Evolutionary conservation across 2,797 vertebrate genomes (phyloP), one percentile per base, ranked within the genome.

Genomic region (Oceanodroma leucorhoa): DNA sequence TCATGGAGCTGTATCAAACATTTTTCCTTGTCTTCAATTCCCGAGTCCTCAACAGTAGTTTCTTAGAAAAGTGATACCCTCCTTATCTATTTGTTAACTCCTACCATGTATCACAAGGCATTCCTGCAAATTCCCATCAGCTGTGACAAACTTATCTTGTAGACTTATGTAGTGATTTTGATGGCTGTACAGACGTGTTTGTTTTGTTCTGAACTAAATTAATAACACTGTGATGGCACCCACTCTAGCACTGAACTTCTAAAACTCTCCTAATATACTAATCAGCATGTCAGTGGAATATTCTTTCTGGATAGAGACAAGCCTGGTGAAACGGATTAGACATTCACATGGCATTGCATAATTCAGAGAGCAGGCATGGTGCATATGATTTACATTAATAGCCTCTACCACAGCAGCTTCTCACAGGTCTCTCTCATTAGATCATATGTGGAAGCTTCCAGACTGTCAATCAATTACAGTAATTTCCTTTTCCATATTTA

Each of bases 401-500:
- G 96, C 96, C 95, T 96, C 77, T 73, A 50, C 89, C 57, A 70
- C 96, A 96, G 95, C 93, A 96, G 89, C 93, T 97, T 93, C 93
- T 98, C 94, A 87, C 96, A 90, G 96, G 97, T 93, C 95, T 95
- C 94, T 97, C 97, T 98, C 97, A 98, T 98, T 98, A 98, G 97
- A 97, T 97, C 65, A 34, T 94, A 97, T 96, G 93, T 97, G 91
- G 97, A 98, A 97, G 97, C 90, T 97, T 98, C 97, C 95, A 98
- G 96, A 97, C 97, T 98, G 98, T 98, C 98, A 98, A 97, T 98
- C 98, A 98, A 98, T 98, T 98, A 98, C 82, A 97, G 97, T 97
- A 97, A 98, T 98, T 98, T 98, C 96, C 97, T 98, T 97, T 98
- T 98, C 98, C 98, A 97, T 98, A 98, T 98, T 98, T 98, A 98